A percentile compares a stretch with the other conserved stretches of the same genome.
Conservation (phyloP, 2,113 vertebrate species). For the Spea multiplicata region DNA sequence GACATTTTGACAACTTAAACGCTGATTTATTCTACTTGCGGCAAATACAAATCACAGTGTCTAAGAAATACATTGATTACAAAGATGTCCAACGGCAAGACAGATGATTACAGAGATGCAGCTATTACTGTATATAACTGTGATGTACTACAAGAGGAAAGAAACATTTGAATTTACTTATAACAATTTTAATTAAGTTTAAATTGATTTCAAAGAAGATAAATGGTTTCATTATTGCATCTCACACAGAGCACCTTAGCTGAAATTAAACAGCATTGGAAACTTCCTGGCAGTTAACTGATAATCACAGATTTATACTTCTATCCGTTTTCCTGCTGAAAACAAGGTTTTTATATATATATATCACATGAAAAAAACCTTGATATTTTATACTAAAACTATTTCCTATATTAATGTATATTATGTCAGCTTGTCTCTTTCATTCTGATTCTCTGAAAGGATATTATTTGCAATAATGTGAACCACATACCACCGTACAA, state of each 20-base stretch:
- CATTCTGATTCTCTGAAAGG: too few species aligned
- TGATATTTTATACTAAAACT: constrained; percentile 20
- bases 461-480: too few species aligned
- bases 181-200: constrained; percentile 76
- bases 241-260: constrained; percentile 48
- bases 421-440: too few species aligned
- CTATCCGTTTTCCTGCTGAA: constrained; percentile 41
- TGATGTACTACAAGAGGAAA: constrained; percentile 48
- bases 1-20: constrained; percentile 27
- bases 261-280: constrained; percentile 53
- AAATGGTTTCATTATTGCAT: constrained; percentile 64
- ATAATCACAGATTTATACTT: constrained; percentile 55
- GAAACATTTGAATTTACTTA: constrained; percentile 59
- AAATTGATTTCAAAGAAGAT: constrained; percentile 72
- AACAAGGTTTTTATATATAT: constrained; percentile 39
- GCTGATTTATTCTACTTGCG: constrained; percentile 17
- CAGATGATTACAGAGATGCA: constrained; percentile 54
- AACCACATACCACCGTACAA: too few species aligned
- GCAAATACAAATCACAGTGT: constrained; percentile 31
- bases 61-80: constrained; percentile 40
- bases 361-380: constrained; percentile 28
- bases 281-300: constrained; percentile 51
- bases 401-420: too few species aligned
- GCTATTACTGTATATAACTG: constrained; percentile 50
- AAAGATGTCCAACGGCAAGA: constrained; percentile 29